Conservation (phyloP, 2,797 vertebrate species). For the Astyanax mexicanus region DNA sequence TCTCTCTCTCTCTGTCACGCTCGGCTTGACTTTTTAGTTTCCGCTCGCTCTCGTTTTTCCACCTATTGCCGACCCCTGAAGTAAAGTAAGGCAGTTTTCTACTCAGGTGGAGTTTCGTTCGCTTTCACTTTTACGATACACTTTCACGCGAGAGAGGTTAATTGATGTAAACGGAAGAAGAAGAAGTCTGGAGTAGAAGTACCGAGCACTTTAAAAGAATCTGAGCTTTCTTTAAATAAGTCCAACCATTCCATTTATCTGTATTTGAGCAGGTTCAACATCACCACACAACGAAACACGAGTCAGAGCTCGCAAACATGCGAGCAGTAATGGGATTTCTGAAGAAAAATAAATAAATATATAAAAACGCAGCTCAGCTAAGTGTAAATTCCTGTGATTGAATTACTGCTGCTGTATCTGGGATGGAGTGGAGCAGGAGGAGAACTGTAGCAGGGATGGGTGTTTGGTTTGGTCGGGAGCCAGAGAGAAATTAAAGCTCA, state of each 20-base stretch:
- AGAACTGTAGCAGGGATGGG: constrained; percentile 42
- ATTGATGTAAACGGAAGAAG: constrained; percentile 12
- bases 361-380: constrained; percentile 59
- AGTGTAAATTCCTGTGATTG: constrained; percentile 67
- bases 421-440: constrained; percentile 39
- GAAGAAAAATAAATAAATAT: not conserved
- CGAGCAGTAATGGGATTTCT: constrained; percentile 51
- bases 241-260: constrained; percentile 34
- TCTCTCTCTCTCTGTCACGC: too few species aligned
- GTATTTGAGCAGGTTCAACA: constrained; percentile 18
- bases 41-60: too few species aligned
- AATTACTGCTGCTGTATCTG: constrained; percentile 68
- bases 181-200: not conserved
- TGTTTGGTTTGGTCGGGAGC: constrained; percentile 58
- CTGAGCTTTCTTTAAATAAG: constrained; percentile 29
- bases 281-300: constrained; percentile 30
- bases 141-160: too few species aligned
- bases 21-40: too few species aligned
- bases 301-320: constrained; percentile 29
- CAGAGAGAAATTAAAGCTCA: constrained; percentile 63
- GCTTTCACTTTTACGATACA: not conserved
- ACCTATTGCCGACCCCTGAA: too few species aligned
- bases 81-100: not conserved
- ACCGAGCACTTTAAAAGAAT: not conserved
- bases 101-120: not conserved